These are phyloP conservation scores for Scortum barcoo DNA, from an alignment of 2,113 vertebrate genomes.

Conservation along the genomic window DNA sequence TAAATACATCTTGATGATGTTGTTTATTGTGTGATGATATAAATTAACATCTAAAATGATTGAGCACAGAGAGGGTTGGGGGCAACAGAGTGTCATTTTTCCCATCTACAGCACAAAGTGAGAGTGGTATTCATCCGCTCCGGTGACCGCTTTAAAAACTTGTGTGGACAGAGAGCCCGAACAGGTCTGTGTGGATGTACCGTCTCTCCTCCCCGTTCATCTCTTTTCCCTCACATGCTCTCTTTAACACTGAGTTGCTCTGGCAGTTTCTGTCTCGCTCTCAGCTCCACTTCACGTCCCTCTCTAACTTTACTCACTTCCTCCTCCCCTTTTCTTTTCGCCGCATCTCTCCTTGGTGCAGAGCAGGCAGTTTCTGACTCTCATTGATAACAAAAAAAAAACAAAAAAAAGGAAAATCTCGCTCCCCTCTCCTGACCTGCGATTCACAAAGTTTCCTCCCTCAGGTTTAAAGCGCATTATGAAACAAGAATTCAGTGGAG, in stretches of 20 bases:
- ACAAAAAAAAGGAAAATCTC: conserved; percentile 21
- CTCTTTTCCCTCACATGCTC: neutral
- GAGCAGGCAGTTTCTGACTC: conserved; percentile 53
- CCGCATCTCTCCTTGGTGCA: conserved; percentile 16
- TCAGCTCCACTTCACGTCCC: neutral
- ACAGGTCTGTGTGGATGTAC: neutral
- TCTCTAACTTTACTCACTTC: neutral
- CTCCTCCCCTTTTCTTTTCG: neutral
- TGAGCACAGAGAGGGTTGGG: neutral
- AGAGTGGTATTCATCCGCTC: neutral
- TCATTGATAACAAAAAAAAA: conserved; percentile 44
- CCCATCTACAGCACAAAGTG: neutral
- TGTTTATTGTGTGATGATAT: neutral
- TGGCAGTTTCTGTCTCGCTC: neutral
- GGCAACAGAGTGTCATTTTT: neutral
- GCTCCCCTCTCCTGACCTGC: conserved; percentile 26
- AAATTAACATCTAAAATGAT: neutral
- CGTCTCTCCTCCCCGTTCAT: neutral
- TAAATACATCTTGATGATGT: neutral
- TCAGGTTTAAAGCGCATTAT: conserved; percentile 32
- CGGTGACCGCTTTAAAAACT: neutral
- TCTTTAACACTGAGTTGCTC: conserved; percentile 10
- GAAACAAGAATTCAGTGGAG: conserved; percentile 5
- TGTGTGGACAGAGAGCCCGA: conserved; percentile 19
- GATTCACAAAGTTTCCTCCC: conserved; percentile 17